Evolutionary conservation across 1,140 invertebrate species (phyloP).

Genomic region (Leptinotarsa defecta): DNA sequence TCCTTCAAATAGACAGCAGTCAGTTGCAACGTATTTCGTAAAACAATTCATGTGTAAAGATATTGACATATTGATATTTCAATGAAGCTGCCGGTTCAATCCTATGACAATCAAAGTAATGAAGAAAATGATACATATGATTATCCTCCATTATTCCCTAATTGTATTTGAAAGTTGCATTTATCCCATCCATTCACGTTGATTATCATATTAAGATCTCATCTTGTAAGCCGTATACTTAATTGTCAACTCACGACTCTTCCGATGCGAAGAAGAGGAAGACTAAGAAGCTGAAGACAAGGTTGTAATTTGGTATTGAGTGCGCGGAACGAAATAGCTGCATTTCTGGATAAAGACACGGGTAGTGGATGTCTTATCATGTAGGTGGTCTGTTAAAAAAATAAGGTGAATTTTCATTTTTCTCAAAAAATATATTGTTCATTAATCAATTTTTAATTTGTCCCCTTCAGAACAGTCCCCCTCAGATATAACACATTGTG

Average conservation of each 20-base stretch:
- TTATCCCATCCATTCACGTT: not conserved
- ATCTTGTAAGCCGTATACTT: not conserved
- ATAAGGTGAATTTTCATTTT: too few relatives aligned
- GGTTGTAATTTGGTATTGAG: not conserved
- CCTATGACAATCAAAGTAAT: too few relatives aligned
- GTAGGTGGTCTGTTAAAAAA: too few relatives aligned
- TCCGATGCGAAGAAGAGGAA: not conserved
- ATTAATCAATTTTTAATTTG: too few relatives aligned
- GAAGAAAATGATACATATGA: not conserved
- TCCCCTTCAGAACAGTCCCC: too few relatives aligned
- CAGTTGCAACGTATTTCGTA: too few relatives aligned
- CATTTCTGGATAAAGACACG: not conserved
- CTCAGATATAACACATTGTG: too few relatives aligned
- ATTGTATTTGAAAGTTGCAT: not conserved
- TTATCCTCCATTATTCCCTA: not conserved
- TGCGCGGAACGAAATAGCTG: not conserved
- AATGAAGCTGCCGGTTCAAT: too few relatives aligned
- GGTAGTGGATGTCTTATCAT: not conserved
- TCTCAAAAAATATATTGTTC: too few relatives aligned
- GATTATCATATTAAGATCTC: not conserved
- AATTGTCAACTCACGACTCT: constrained; percentile 5
- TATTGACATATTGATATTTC: too few relatives aligned
- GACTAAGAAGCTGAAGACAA: not conserved
- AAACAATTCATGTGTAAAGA: too few relatives aligned
- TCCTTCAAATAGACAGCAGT: too few relatives aligned